These are phyloP conservation scores for Ophion ellenae DNA, from an alignment of 2,888 invertebrate species.

Conservation along the genomic window DNA sequence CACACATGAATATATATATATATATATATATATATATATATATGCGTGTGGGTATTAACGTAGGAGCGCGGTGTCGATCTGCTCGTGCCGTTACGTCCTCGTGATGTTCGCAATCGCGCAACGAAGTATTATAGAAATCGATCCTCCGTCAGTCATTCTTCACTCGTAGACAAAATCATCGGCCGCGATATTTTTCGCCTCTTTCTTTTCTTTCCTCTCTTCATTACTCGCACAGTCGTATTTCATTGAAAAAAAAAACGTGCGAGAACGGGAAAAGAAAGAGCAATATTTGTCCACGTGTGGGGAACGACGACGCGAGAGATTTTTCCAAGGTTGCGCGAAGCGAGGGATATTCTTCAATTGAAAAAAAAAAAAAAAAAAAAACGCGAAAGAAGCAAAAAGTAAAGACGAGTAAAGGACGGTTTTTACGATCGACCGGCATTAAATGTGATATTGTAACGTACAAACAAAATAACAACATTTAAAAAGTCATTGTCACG, in stretches of 20 bases:
- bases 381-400: conserved; percentile 9
- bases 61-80: conserved; percentile 52
- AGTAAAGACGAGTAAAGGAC: not conserved
- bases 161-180: conserved; percentile 32
- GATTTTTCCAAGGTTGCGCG: conserved; percentile 31
- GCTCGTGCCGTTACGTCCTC: conserved; percentile 45
- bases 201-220: not conserved
- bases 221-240: not conserved
- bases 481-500: conserved; percentile 70
- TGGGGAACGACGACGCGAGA: conserved; percentile 40
- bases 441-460: conserved; percentile 82
- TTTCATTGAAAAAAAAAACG: conserved; percentile 8
- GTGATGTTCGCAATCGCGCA: conserved; percentile 9
- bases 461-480: conserved; percentile 75
- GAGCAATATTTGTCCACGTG: conserved; percentile 45
- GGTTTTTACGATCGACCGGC: conserved; percentile 70
- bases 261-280: not conserved
- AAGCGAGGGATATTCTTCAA: not conserved
- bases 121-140: conserved; percentile 17
- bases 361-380: not conserved
- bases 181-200: not conserved
- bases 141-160: conserved; percentile 49
- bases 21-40: conserved; percentile 17
- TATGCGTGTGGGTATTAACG: conserved; percentile 31
- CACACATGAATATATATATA: conserved; percentile 5